Evolutionary conservation across 2,113 vertebrate species (phyloP), one percentile per base, ranked within the genome.

Genomic region (Pheucticus melanocephalus): DNA sequence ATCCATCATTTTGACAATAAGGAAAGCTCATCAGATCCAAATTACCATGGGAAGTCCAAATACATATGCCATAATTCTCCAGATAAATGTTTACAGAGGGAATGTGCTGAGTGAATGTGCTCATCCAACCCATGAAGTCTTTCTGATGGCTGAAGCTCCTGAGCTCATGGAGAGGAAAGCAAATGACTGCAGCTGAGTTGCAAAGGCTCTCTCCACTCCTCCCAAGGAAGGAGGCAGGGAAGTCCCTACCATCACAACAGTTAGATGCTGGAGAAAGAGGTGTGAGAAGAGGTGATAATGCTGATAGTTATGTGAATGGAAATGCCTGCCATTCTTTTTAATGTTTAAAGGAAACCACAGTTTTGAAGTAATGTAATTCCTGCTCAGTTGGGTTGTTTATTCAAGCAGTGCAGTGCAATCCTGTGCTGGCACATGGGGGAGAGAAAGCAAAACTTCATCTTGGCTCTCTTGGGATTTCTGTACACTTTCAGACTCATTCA

Each of bases 381-480:
- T 60, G 47, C 76, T 59, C 1, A 10, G 33, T 21, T 88, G 60
- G 51, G 37, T 66, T 95, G 68, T 91, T 96, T 90, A 90, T 51
- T 87, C 86, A 84, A 83, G 73, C 65, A 37, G 47, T 16, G 64
- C 60, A 66, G 71, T 3, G 4, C 69, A 30, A 59, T 1, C 2
- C 57, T 78, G n/a, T 0, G 20, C 85, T 73, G 63, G 71, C 90
- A 68, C n/a, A 9, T 25, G 51, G 35, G 12, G 39, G 82, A 94
- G 35, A 77, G 92, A 88, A 96, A 86, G 90, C 60, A 90, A 88
- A 96, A 81, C 60, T 93, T 86, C 30, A 53, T 71, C 56, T 79
- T 2, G 0, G 56, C 54, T 88, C 51, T 59, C 71, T 66, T 1
- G 23, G 82, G 56, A 86, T 86, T 86, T 63, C 88, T 84, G 17